Base-by-base conservation (phyloP, 2,888 invertebrate species). In the Listrodromus nycthemerus region DNA sequence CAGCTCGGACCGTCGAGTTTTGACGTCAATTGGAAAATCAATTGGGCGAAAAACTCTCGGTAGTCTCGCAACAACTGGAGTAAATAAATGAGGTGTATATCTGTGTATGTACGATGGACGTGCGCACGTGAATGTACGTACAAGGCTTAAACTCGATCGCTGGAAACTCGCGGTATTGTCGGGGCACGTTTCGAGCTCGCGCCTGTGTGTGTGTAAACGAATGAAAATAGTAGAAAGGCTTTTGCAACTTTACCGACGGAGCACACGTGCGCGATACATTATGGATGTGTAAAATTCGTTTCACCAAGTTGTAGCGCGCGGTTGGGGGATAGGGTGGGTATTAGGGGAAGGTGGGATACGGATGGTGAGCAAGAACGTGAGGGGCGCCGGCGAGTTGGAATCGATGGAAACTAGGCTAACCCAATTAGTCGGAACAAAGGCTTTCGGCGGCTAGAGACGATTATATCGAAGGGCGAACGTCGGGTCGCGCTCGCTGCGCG, bases 361-460 rank as follows among this genome's bases (percentile, higher is more conserved):
- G 19, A 24, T 10, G 70, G 33, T n/a, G 52, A 73, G 19, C 21
- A 52, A n/a, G 24, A 75, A 69, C 74, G 63, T 37, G 33, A 50
- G 55, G 76, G 75, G 73, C 73, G 80, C 77, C 66, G 80, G 69
- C 84, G 86, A 88, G 85, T 87, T 83, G 83, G 85, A 89, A 90
- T 91, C 91, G 88, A 91, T 91, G 88, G 80, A 87, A 89, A 91
- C 87, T 89, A 88, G 89, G 90, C 87, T 91, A 91, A 91, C 89
- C 87, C 90, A 91, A 91, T 92, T 92, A 91, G 91, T 61, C 80
- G 88, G 83, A 87, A 91, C 89, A 91, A 91, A 91, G 89, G 88
- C 89, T 90, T 88, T 89, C 81, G 86, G 79, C 81, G 83, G 85
- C 84, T 83, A 85, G 86, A 86, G 83, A 88, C 84, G 87, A 85